These are phyloP conservation scores for Neoaliturus tenellus DNA, from an alignment of 2,888 invertebrate genomes.

Conservation along the genomic window DNA sequence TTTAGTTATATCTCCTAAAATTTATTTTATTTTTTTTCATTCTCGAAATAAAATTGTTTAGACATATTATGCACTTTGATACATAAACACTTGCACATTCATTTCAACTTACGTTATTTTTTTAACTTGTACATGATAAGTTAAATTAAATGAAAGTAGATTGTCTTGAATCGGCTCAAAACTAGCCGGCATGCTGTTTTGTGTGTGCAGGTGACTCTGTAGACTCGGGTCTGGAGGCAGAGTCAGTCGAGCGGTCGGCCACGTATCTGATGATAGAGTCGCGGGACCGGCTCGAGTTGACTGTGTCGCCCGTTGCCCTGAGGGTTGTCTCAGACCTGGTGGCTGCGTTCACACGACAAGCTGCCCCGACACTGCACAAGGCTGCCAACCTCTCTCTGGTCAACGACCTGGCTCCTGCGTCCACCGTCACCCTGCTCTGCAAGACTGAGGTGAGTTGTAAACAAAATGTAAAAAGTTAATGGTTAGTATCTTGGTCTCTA, in stretches of 20 bases:
- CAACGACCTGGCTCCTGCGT: constrained; percentile 77
- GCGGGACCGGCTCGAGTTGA: constrained; percentile 80
- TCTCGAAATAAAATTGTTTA: no score
- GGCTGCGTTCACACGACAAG: constrained; percentile 70
- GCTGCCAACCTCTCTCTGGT: constrained; percentile 74
- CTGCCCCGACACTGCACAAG: constrained; percentile 57
- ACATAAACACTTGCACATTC: no score
- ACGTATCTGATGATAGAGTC: constrained; percentile 83
- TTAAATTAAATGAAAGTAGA: no score
- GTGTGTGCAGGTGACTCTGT: constrained; percentile 73
- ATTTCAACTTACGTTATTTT: no score
- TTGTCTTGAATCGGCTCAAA: no score
- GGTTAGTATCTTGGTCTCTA: no score
- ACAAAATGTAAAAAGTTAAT: no score
- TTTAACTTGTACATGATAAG: no score
- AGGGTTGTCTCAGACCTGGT: constrained; percentile 75
- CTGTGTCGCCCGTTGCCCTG: constrained; percentile 81
- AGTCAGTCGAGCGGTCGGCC: constrained; percentile 74
- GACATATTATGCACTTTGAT: no score
- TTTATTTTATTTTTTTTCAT: no score
- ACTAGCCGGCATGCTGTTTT: no score
- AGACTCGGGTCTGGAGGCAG: constrained; percentile 75
- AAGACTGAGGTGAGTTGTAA: constrained; percentile 71
- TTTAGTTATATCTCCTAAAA: no score
- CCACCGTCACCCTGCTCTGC: constrained; percentile 68